These are phyloP conservation scores for Chrysolina oricalcia DNA, from an alignment of 2,888 invertebrate genomes.

Conservation along the genomic window DNA sequence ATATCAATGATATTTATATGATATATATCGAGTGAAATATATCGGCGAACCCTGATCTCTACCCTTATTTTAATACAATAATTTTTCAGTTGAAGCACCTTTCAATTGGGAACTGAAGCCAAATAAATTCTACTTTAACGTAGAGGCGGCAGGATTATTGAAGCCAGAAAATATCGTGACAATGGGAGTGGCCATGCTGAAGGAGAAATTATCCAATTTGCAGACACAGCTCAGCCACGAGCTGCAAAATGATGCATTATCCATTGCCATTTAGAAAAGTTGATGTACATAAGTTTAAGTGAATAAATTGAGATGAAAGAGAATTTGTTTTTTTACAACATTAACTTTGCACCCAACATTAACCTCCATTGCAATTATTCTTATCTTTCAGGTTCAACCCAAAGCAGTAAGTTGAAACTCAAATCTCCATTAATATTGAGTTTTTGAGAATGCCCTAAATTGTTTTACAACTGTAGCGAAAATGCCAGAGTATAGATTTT, in stretches of 20 bases:
- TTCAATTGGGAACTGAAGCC: slow-evolving; percentile 97
- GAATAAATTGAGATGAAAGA: slow-evolving; percentile 8
- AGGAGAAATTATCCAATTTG: slow-evolving; percentile 95
- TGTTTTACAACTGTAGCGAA: too few species aligned
- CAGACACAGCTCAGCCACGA: slow-evolving; percentile 94
- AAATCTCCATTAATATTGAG: too few species aligned
- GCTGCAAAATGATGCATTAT: slow-evolving; percentile 87
- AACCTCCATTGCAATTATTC: too few species aligned
- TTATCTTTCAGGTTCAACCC: too few species aligned
- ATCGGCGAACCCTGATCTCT: too few species aligned
- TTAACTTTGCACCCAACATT: too few species aligned
- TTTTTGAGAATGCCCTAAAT: too few species aligned
- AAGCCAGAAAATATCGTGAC: slow-evolving; percentile 97
- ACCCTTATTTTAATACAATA: slow-evolving; percentile 1
- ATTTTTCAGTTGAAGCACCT: slow-evolving; percentile 84
- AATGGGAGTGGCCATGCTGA: slow-evolving; percentile 94
- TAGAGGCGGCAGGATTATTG: slow-evolving; percentile 95
- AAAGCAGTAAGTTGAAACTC: too few species aligned
- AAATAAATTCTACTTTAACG: slow-evolving; percentile 97
- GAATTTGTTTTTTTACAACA: background rate
- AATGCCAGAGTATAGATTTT: too few species aligned
- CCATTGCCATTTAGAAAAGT: slow-evolving; percentile 71
- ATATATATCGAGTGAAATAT: too few species aligned
- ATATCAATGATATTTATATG: too few species aligned
- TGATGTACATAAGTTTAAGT: slow-evolving; percentile 16